Base-by-base conservation (phyloP, 2,888 invertebrate species). In the Flexamia atlantica region DNA sequence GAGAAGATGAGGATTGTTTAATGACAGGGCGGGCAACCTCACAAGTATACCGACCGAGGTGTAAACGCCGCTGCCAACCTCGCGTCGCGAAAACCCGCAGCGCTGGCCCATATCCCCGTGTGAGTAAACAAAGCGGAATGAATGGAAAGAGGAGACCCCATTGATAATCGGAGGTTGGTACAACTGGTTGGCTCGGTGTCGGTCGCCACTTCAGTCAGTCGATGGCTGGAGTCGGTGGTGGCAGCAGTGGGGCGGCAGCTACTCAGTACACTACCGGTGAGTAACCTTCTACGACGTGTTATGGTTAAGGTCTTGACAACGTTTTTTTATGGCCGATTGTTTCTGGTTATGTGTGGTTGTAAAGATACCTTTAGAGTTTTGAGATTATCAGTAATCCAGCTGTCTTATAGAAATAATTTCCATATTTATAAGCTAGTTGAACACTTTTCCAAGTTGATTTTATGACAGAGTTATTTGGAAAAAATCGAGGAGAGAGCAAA, bases 221-320 rank as follows among this genome's bases (percentile, higher is more conserved):
- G 57, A 79, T 79, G 79, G 79, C 79, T 9, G 79, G 79, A 17
- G 79, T 79, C 46, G 57, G 79, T 32, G 57, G 79, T 46, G 70
- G 70, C 36, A 76, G 46, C 64, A 64, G 28, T 72, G 72, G 72
- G 1, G 32, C 36, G 57, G 57, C n/a, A n/a, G 50, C 32, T 1
- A 79, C 79, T 12, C 79, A 57, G 30, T 57, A 30, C 23, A 50
- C 57, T n/a, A 14, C 79, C 9, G 79, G 79, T 79, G 57, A 79
- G 79, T 10, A 23, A 4, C 3, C 50, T 9, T 50, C n/a, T n/a
- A n/a, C n/a, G n/a, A n/a, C n/a, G n/a, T 40, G n/a, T n/a, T n/a
- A n/a, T n/a, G n/a, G n/a, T n/a, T 20, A 20, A 12, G 46, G 10
- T 46, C 10, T 14, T 12, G 46, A 10, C 14, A 14, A 12, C 14